phyloP scores from a whole-genome alignment of 2,888 invertebrate species.

The Atethmia centrago region DNA sequence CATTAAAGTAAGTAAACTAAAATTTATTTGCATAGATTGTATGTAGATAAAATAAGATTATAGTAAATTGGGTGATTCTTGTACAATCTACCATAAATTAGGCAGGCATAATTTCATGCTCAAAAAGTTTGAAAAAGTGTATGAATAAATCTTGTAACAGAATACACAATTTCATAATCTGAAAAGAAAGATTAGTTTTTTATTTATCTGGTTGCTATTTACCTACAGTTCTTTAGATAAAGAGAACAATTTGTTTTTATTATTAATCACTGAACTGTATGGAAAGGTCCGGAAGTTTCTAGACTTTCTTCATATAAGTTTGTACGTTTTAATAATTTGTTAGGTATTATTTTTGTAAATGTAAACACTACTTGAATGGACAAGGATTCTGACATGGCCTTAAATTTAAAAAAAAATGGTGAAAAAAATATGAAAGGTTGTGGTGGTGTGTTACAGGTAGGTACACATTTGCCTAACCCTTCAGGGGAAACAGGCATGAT shows the following conservation, averaged over 20 bases:
- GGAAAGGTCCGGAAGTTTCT: slow-evolving; percentile 18
- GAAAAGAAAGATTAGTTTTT: too few relatives aligned
- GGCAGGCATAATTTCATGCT: not conserved
- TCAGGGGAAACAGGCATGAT: not conserved
- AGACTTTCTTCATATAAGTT: not conserved
- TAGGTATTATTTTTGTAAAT: not conserved
- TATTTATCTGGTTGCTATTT: slow-evolving; percentile 27
- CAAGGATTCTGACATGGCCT: not conserved
- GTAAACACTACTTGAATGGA: not conserved
- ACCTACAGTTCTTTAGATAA: slow-evolving; percentile 26
- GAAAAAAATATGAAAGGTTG: not conserved
- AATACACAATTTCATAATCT: not conserved
- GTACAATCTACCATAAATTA: too few relatives aligned
- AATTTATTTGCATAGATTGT: too few relatives aligned
- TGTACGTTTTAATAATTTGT: too few relatives aligned
- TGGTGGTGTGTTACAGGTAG: too few relatives aligned
- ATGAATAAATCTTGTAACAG: not conserved
- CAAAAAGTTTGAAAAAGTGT: not conserved
- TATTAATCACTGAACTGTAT: not conserved
- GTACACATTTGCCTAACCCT: too few relatives aligned
- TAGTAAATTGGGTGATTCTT: too few relatives aligned
- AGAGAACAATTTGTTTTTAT: slow-evolving; percentile 4
- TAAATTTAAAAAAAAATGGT: too few relatives aligned
- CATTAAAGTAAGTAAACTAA: not conserved
- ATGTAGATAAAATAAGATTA: too few relatives aligned